Percentiles rank a stretch among this genome's conserved stretches.
Evolutionary conservation across 1,140 invertebrate species (phyloP).

Genomic region (Paraescarpia echinospica): DNA sequence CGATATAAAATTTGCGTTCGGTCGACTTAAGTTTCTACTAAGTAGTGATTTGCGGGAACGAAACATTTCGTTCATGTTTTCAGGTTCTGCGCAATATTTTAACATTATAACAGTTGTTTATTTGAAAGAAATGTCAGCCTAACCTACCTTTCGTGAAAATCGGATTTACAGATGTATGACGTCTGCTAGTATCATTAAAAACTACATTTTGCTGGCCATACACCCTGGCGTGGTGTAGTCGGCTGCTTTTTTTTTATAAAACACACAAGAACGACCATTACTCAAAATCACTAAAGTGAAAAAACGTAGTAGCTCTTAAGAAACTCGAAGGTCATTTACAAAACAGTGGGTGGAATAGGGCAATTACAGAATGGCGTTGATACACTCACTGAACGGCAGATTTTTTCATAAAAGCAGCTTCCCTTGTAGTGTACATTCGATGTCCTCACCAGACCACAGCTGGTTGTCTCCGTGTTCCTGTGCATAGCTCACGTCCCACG

Average conservation of each 20-base stretch:
- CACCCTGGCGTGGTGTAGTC: background rate
- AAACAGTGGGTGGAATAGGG: too few relatives aligned
- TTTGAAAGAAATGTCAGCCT: background rate
- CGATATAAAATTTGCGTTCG: background rate
- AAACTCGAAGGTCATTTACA: too few relatives aligned
- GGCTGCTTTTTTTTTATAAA: background rate
- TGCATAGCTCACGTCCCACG: too few relatives aligned
- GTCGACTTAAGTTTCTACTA: background rate
- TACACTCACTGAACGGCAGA: too few relatives aligned
- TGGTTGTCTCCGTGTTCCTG: too few relatives aligned
- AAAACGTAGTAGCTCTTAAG: background rate
- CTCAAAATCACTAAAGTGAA: background rate
- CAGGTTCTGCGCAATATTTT: background rate
- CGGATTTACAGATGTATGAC: background rate
- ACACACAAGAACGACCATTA: background rate
- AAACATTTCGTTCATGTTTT: background rate
- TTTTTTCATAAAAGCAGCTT: too few relatives aligned
- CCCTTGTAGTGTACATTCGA: too few relatives aligned
- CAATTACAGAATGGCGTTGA: too few relatives aligned
- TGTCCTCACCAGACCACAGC: too few relatives aligned
- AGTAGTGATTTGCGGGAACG: background rate
- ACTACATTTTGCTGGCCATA: background rate
- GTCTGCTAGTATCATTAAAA: background rate
- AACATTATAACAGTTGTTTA: background rate
- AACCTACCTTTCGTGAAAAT: background rate